phyloP scores from a whole-genome alignment of 2,797 vertebrate genomes.

The Phataginus tricuspis region DNA sequence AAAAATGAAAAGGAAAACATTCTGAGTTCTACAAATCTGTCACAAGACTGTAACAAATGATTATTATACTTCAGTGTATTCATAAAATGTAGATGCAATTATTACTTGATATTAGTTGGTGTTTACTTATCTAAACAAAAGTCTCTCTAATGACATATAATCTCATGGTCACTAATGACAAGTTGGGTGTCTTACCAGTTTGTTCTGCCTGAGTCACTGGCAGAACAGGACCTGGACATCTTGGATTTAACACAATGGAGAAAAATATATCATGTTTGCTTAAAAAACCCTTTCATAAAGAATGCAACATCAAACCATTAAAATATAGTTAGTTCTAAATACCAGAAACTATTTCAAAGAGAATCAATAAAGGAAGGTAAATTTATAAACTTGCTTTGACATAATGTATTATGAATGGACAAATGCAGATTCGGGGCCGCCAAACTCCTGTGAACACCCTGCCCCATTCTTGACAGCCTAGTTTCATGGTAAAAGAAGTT shows the following conservation, averaged over 20 bases:
- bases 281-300: background rate
- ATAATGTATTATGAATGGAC: background rate
- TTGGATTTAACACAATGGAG: background rate
- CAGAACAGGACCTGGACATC: background rate
- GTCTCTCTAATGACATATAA: background rate
- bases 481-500: background rate
- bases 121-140: background rate
- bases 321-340: background rate
- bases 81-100: background rate
- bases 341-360: constrained; percentile 10
- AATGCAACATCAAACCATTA: background rate
- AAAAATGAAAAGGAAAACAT: background rate
- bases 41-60: background rate
- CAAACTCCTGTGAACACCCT: background rate
- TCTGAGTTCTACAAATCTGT: background rate
- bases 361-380: background rate
- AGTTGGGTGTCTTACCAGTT: background rate
- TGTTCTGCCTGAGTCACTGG: background rate
- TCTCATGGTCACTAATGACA: background rate
- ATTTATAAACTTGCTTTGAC: background rate
- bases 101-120: background rate
- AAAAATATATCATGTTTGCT: background rate
- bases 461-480: background rate
- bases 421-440: background rate
- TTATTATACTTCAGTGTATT: background rate